Conservation (phyloP, 2,888 invertebrate genomes). For the Eupithecia dodoneata region DNA sequence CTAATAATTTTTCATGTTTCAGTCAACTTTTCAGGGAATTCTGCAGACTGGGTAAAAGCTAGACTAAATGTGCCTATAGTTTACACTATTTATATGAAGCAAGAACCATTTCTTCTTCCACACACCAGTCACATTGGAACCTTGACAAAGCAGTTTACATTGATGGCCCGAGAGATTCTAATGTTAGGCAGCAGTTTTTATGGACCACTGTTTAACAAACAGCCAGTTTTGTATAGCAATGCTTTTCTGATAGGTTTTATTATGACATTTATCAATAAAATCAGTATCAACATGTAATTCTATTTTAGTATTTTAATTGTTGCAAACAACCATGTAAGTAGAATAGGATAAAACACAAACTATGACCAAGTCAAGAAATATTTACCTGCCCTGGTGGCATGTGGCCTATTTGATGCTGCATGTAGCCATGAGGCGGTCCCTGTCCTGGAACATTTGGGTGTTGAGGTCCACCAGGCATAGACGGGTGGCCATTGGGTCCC, state of each 20-base stretch:
- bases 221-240: slow-evolving; percentile 19
- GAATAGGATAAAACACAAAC: background rate
- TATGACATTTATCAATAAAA: background rate
- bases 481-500: slow-evolving; percentile 83
- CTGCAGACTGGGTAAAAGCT: slow-evolving; percentile 75
- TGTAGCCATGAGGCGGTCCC: slow-evolving; percentile 86
- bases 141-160: slow-evolving; percentile 56
- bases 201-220: slow-evolving; percentile 64
- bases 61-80: slow-evolving; percentile 73
- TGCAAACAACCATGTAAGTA: background rate
- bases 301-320: background rate
- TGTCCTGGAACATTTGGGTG: slow-evolving; percentile 82
- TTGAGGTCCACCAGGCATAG: slow-evolving; percentile 74
- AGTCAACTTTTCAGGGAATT: slow-evolving; percentile 57
- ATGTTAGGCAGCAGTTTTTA: slow-evolving; percentile 65
- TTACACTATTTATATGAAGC: slow-evolving; percentile 64
- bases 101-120: slow-evolving; percentile 55
- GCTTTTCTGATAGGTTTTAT: background rate
- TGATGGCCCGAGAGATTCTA: slow-evolving; percentile 64
- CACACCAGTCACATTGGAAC: slow-evolving; percentile 51
- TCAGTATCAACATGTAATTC: background rate
- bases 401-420: slow-evolving; percentile 85
- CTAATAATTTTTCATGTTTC: slow-evolving; percentile 8
- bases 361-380: background rate
- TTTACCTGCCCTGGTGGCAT: slow-evolving; percentile 81